Evolutionary conservation across 2,888 invertebrate genomes (phyloP).

Genomic region (Archaeoteleia sp.): DNA sequence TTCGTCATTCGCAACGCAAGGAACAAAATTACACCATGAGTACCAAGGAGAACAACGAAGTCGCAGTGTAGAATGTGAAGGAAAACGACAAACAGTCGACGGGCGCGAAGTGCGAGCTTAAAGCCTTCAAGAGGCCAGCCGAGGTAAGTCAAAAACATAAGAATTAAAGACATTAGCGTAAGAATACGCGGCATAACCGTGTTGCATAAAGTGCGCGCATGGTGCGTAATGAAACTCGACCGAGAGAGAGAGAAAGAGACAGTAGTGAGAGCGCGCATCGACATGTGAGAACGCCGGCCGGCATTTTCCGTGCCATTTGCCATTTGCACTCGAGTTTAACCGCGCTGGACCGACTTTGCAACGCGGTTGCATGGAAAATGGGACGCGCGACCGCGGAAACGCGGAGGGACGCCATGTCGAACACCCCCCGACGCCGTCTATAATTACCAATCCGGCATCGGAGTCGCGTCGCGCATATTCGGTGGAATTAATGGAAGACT

Average conservation of each 20-base stretch:
- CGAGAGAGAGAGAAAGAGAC: slow-evolving; percentile 11
- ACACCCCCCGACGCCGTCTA: slow-evolving; percentile 62
- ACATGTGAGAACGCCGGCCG: slow-evolving; percentile 67
- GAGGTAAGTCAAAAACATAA: slow-evolving; percentile 82
- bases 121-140: slow-evolving; percentile 91
- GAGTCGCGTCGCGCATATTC: slow-evolving; percentile 18
- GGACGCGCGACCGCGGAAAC: slow-evolving; percentile 14
- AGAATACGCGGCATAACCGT: slow-evolving; percentile 40
- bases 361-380: no score
- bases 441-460: slow-evolving; percentile 64
- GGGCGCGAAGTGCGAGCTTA: slow-evolving; percentile 87
- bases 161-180: no score
- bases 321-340: no score
- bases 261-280: slow-evolving; percentile 8
- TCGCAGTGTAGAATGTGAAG: slow-evolving; percentile 88
- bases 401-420: slow-evolving; percentile 66
- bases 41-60: slow-evolving; percentile 90
- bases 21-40: slow-evolving; percentile 78
- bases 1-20: slow-evolving; percentile 16
- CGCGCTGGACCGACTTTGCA: no score
- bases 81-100: slow-evolving; percentile 84
- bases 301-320: slow-evolving; percentile 72
- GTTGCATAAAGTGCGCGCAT: slow-evolving; percentile 26
- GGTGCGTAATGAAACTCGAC: slow-evolving; percentile 7
- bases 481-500: slow-evolving; percentile 27